phyloP scores from a whole-genome alignment of 2,113 vertebrate species.

The Mystacornis crossleyi region DNA sequence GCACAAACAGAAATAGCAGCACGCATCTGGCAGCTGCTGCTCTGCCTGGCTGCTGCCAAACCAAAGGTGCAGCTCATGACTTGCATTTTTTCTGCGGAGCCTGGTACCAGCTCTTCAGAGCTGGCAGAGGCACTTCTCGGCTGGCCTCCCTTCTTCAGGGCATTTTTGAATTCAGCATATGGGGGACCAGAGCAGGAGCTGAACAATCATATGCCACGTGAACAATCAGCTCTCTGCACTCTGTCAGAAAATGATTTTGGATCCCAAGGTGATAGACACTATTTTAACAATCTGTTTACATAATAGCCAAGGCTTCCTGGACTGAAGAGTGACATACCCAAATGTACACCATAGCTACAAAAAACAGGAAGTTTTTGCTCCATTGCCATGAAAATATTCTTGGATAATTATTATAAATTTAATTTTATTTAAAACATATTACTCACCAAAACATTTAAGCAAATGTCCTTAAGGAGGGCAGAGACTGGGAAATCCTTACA shows the following conservation, averaged over 20 bases:
- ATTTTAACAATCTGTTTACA: not conserved
- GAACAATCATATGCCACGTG: rapidly evolving
- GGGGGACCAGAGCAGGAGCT: not conserved
- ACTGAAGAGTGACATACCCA: rapidly evolving
- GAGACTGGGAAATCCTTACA: not conserved
- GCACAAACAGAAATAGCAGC: slow-evolving; percentile 29
- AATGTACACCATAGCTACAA: not conserved
- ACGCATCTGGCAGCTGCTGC: not conserved
- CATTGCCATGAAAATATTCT: not conserved
- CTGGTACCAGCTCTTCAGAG: not conserved
- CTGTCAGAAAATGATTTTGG: not conserved
- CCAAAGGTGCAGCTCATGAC: not conserved
- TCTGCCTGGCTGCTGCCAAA: not conserved
- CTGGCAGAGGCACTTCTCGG: not conserved
- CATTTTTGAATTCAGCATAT: not conserved
- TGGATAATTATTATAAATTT: not conserved
- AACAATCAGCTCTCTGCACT: not conserved
- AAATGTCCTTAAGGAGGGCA: not conserved
- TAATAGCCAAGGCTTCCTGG: not conserved
- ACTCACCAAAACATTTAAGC: not conserved
- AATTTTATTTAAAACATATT: not conserved
- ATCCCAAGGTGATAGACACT: not conserved
- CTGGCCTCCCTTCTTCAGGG: not conserved
- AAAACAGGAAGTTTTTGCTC: not conserved
- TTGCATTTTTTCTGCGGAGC: not conserved